phyloP scores from a whole-genome alignment of 2,888 invertebrate genomes.

The Platynereis dumerilii region DNA sequence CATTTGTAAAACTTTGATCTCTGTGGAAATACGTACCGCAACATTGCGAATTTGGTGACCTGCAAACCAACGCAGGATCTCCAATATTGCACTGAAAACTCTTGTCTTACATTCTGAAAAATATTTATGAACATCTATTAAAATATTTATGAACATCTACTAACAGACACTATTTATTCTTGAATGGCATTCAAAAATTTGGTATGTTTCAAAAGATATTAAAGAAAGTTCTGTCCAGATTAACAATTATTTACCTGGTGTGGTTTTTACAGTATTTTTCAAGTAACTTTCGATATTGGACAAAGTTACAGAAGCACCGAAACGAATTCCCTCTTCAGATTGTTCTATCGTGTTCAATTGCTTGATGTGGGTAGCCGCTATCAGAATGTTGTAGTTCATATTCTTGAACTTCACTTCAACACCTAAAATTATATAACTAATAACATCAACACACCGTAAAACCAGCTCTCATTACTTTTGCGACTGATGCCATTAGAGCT shows the following conservation, averaged over 20 bases:
- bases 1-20: too few species aligned
- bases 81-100: conserved; percentile 70
- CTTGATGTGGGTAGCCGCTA: conserved; percentile 74
- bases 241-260: conserved; percentile 9
- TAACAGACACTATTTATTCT: too few species aligned
- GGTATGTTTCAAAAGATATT: too few species aligned
- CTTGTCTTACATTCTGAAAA: conserved; percentile 45
- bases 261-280: conserved; percentile 41
- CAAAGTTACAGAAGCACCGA: conserved; percentile 83
- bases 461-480: background rate
- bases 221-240: too few species aligned
- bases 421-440: conserved; percentile 60
- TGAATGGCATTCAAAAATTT: too few species aligned
- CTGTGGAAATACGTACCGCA: conserved; percentile 71
- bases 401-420: conserved; percentile 91
- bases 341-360: conserved; percentile 73
- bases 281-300: conserved; percentile 76
- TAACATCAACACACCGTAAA: background rate
- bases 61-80: conserved; percentile 94
- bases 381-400: conserved; percentile 77
- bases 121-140: too few species aligned
- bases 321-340: conserved; percentile 68
- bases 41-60: conserved; percentile 94
- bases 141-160: background rate
- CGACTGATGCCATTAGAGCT: too few species aligned